Evolutionary conservation across 2,113 vertebrate genomes (phyloP).

Genomic region (Catharus minimus): DNA sequence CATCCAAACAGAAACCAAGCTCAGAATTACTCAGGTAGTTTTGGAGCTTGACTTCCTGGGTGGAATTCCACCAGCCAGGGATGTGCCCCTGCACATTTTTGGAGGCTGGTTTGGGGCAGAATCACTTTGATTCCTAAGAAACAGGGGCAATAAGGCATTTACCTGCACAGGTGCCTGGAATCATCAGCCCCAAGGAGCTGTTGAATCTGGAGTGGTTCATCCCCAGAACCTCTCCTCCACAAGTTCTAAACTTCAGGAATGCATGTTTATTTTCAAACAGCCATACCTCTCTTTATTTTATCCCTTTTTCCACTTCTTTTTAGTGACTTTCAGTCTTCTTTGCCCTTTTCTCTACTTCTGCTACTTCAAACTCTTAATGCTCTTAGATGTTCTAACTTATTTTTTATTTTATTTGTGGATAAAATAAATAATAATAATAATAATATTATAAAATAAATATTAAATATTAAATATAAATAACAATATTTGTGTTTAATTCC

Average conservation of each 20-base stretch:
- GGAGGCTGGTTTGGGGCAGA: not conserved
- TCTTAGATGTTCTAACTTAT: not conserved
- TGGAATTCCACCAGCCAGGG: not conserved
- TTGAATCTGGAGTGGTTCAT: not conserved
- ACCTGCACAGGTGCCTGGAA: too few species aligned
- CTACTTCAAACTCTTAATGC: not conserved
- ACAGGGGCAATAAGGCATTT: not conserved
- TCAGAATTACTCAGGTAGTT: not conserved
- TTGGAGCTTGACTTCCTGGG: not conserved
- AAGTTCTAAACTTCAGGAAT: not conserved
- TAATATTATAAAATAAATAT: too few species aligned
- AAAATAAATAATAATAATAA: not conserved
- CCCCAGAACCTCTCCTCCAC: not conserved
- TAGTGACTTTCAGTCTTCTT: not conserved
- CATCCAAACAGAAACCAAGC: not conserved
- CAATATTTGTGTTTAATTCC: not conserved
- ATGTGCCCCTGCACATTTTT: fast-evolving
- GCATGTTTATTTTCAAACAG: not conserved
- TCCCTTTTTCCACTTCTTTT: not conserved
- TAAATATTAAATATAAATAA: too few species aligned
- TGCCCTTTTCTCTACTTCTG: not conserved
- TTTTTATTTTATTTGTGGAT: not conserved
- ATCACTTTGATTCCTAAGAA: not conserved
- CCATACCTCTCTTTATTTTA: not conserved
- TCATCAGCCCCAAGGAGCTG: fast-evolving